A percentile compares a stretch with the other conserved stretches of the same genome.
phyloP scores from a whole-genome alignment of 2,797 vertebrate genomes.

The Brachyrhaphis roseni region DNA sequence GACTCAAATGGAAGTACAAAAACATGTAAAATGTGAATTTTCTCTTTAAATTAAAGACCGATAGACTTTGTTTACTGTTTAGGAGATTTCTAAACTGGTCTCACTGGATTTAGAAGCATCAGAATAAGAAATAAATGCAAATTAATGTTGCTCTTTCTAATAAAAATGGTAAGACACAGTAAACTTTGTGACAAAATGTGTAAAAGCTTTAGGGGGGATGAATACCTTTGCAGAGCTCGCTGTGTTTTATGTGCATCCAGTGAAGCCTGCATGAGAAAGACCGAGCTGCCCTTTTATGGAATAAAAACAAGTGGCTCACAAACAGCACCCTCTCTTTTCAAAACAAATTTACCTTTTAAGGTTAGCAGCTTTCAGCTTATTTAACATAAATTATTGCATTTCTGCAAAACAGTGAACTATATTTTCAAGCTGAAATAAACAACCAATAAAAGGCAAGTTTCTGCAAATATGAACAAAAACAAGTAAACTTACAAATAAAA shows the following conservation, averaged over 20 bases:
- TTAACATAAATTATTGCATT: not conserved
- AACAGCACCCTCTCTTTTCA: constrained; percentile 32
- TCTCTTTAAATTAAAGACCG: not conserved
- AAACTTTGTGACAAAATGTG: not conserved
- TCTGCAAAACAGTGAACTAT: not conserved
- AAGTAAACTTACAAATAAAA: constrained; percentile 74
- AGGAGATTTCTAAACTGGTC: not conserved
- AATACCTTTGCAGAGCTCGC: not conserved
- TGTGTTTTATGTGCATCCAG: constrained; percentile 1
- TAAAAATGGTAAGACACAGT: not conserved
- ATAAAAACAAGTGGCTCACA: constrained; percentile 50
- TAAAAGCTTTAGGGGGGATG: not conserved
- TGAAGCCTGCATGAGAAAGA: constrained; percentile 46
- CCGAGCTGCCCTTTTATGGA: constrained; percentile 75
- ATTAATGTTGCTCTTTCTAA: not conserved
- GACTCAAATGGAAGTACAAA: no score
- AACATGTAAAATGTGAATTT: no score
- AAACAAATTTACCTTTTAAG: constrained; percentile 9
- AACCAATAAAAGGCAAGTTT: not conserved
- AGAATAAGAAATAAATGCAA: not conserved
- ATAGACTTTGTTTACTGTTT: not conserved
- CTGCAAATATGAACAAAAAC: constrained; percentile 23
- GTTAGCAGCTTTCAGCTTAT: not conserved
- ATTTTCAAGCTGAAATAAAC: not conserved
- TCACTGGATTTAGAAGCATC: not conserved